Evolutionary conservation across 2,113 vertebrate genomes (phyloP).

Genomic region (Dasyprocta punctata): DNA sequence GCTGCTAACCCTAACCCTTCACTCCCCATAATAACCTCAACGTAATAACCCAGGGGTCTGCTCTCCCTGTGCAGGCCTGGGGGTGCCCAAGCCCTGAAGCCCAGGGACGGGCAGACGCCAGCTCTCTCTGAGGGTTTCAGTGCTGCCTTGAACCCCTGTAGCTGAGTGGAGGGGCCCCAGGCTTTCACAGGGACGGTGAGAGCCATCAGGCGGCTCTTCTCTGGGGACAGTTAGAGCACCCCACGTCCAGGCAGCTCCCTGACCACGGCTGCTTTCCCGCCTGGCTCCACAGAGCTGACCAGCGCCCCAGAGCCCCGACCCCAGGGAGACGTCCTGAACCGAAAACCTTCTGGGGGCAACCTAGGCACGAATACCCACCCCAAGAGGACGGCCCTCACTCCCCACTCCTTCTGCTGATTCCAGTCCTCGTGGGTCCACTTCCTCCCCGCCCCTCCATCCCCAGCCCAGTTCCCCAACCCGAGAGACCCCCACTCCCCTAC

Average conservation of each 20-base stretch:
- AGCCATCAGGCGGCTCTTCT: rapidly evolving
- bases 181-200: rapidly evolving
- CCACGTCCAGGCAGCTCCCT: rapidly evolving
- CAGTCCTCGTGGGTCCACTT: not conserved
- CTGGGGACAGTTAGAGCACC: rapidly evolving
- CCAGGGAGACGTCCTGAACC: no score
- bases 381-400: not conserved
- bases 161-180: not conserved
- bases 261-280: rapidly evolving
- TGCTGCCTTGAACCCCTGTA: rapidly evolving
- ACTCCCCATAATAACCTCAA: not conserved
- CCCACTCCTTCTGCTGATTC: not conserved
- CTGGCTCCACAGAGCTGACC: no score
- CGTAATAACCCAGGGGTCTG: not conserved
- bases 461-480: no score
- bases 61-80: no score
- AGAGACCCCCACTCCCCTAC: not conserved
- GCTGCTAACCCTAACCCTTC: not conserved
- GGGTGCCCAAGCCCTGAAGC: not conserved
- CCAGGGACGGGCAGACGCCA: not conserved
- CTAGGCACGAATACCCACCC: rapidly evolving
- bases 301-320: rapidly evolving
- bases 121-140: not conserved
- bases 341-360: not conserved
- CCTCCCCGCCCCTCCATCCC: not conserved